Base-by-base conservation (phyloP, 2,888 invertebrate species). In the Athalia cordata region DNA sequence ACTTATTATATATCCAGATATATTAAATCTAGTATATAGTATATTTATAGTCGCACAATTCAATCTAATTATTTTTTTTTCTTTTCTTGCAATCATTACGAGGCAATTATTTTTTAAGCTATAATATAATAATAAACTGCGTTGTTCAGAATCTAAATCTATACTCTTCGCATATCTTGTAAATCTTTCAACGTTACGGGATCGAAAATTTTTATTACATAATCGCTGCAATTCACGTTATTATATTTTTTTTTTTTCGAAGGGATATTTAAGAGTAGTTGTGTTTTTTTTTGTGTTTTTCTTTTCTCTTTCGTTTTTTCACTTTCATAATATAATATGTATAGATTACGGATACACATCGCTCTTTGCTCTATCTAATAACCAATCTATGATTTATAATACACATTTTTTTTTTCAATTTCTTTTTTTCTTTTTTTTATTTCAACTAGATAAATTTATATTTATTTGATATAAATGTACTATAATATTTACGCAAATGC, bases 351-450 rank as follows among this genome's bases (percentile, higher is more conserved):
- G 29, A 66, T 65, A 74, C 70, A 77, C 47, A 49, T 74, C 59
- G 76, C 59, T 72, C 68, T 77, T 77, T 15, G 66, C 59, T 76
- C 49, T 74, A 11, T 78, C 55, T 55, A 57, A 15, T 49, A 43
- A 57, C 75, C 59, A 76, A 76, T 49, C 50, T 78, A 78, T 78
- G 66, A 78, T 78, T 78, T 78, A 78, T 78, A 57, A 76, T 78
- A 78, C 78, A 78, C 13, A 50, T 75, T 75, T 61, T n/a, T 65
- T 11, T 3, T 47, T 55, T 57, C 6, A 72, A 72, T 57, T 29
- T 72, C 57, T 72, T 59, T 64, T 8, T 29, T 4, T 5, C 5
- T 11, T n/a, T 59, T 11, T n/a, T 55, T 55, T 55, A 11, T 55
- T n/a, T 55, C 55, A 11, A 55, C n/a, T n/a, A 55, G 8, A 55